phyloP scores from a whole-genome alignment of 2,888 invertebrate genomes.

The Saturnia pavonia region DNA sequence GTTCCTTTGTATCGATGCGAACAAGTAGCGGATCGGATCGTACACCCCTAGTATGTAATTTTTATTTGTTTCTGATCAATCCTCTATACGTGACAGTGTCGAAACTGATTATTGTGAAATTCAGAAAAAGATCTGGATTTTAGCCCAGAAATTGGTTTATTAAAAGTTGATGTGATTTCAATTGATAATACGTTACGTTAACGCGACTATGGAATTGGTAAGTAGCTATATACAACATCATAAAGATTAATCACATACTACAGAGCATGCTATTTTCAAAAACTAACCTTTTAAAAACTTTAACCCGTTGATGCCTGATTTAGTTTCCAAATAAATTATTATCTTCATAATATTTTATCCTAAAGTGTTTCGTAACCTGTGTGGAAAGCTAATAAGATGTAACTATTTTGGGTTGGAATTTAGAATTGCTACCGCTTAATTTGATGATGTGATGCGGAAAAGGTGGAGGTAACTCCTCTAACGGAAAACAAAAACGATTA shows the following conservation, averaged over 20 bases:
- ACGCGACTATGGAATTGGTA: conserved; percentile 42
- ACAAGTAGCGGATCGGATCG: no score
- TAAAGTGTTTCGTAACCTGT: neutral
- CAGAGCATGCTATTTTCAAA: neutral
- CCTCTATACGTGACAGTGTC: no score
- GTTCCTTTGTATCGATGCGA: no score
- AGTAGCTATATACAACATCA: conserved; percentile 22
- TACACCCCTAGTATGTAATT: no score
- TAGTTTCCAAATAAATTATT: neutral
- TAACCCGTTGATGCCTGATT: neutral
- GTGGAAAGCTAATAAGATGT: neutral
- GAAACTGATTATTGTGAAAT: no score
- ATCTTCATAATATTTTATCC: neutral
- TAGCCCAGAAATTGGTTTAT: neutral
- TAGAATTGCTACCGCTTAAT: no score
- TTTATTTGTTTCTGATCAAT: no score
- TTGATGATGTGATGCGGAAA: no score
- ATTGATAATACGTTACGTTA: conserved; percentile 22
- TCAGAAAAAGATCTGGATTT: no score
- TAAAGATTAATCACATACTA: neutral
- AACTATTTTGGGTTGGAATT: neutral
- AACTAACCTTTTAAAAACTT: neutral
- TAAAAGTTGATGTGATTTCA: conserved; percentile 8
- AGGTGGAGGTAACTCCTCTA: no score
- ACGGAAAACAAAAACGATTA: no score